Evolutionary conservation across 1,140 invertebrate species (phyloP).

Genomic region (Anoplophora glabripennis): DNA sequence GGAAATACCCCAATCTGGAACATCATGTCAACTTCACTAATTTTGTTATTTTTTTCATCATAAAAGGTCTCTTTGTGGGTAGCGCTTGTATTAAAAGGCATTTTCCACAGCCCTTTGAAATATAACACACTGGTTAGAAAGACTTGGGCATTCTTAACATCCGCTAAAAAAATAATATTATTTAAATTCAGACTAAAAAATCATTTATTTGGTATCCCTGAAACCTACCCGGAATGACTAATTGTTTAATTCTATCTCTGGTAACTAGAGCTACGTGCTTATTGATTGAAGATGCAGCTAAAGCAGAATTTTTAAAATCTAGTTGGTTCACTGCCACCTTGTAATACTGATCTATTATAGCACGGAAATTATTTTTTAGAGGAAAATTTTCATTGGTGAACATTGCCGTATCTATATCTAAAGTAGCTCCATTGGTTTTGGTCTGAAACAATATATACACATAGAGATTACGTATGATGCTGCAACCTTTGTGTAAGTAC

Average conservation of each 20-base stretch:
- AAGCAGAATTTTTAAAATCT: constrained; percentile 56
- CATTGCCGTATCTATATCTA: constrained; percentile 41
- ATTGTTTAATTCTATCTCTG: constrained; percentile 61
- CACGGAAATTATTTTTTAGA: constrained; percentile 32
- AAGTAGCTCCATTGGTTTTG: constrained; percentile 27
- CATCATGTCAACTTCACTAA: constrained; percentile 63
- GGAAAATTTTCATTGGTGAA: constrained; percentile 38
- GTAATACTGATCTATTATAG: constrained; percentile 50
- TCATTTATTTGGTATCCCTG: too few relatives aligned
- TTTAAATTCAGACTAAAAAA: not conserved
- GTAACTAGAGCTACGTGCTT: constrained; percentile 62
- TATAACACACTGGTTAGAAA: constrained; percentile 75
- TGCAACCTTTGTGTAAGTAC: not conserved
- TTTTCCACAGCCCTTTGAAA: constrained; percentile 79
- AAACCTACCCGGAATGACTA: constrained; percentile 56
- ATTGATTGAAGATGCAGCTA: constrained; percentile 61
- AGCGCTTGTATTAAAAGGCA: constrained; percentile 62
- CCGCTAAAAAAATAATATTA: constrained; percentile 38
- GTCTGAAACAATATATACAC: constrained; percentile 19
- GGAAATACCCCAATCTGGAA: constrained; percentile 54
- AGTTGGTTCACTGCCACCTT: constrained; percentile 55
- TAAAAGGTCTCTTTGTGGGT: constrained; percentile 59
- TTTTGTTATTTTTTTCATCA: constrained; percentile 50
- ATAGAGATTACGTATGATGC: too few relatives aligned
- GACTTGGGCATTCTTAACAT: constrained; percentile 57